Evolutionary conservation across 2,797 vertebrate species (phyloP), one percentile per base, ranked within the genome.

Genomic region (Xerus rutilus): DNA sequence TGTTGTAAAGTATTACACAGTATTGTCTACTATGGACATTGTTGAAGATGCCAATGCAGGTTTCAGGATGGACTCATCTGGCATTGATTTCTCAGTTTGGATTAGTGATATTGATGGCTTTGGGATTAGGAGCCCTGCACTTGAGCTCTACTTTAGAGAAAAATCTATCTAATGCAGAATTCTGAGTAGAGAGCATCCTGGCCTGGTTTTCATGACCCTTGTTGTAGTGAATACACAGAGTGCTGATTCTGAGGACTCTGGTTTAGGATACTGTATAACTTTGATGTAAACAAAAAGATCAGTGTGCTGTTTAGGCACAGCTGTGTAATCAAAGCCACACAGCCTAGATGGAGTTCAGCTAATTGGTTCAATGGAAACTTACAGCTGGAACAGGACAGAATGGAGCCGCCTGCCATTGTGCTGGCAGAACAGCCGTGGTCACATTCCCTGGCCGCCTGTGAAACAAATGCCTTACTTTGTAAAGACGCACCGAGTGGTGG

Each of bases 311-410:
- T 93, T 94, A 7, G 65, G 77, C 91, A 93, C 93, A 97, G 87
- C 94, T 97, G 94, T 93, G 93, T 83, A 95, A 97, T 96, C 96
- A 97, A 81, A 92, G 77, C 86, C 85, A 49, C 3, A 1, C 13
- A 79, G 87, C 7, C 73, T 90, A 72, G 89, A 92, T 93, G 74
- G 84, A 88, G 95, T 92, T 94, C 52, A 92, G 84, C 69, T 96
- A 78, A 97, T 88, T 84, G 73, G 64, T 95, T 97, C 86, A 43
- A 52, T 2, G 7, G 79, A 92, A 88, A 86, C 62, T 18, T 83
- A 59, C 77, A 97, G 94, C 89, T 94, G 93, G 81, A 94, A 25
- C 12, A 43, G 57, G 69, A 73, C 54, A 47, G 67, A n/a, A 57
- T 0, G 21, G 57, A 89, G 35, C 73, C 0, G 28, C 77, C 49